Base-by-base conservation (phyloP, 2,888 invertebrate species). In the Metalampra italica region DNA sequence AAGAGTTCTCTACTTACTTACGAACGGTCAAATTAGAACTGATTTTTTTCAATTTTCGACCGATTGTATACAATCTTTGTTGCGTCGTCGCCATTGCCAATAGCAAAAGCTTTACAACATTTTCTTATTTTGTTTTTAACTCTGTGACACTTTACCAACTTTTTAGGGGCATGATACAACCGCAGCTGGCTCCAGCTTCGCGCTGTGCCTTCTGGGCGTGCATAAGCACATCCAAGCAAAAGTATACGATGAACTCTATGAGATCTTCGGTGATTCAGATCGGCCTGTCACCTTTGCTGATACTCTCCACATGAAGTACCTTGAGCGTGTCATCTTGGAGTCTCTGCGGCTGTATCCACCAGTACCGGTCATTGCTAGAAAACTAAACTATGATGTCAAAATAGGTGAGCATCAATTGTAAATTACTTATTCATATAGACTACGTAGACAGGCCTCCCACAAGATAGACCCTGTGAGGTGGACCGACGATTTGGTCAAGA, bases 161-260 rank as follows among this genome's bases (percentile, higher is more conserved):
- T 42, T 43, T 34, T 44, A 89, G 90, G 90, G 90, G 11, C 90
- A 90, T 54, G 90, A 90, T 53, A 90, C 90, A 0, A 90, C 85
- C 0, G 88, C 90, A 9, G 95, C 97, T 32, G 97, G 95, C 0
- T 95, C 96, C 56, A 96, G 95, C 73, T 98, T 97, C 91, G 94
- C 95, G 52, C 88, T 97, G 7, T 95, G 95, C 59, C 90, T 97
- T 66, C 92, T 97, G 70, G 97, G 96, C 4, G 91, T 94, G 40
- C 92, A 97, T 69, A 94, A 94, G 38, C 91, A 95, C 9, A 92
- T 97, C 39, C 97, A 97, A 82, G 90, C 91, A 0, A 93, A 86
- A 62, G 94, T 95, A 0, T 92, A 93, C 63, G 91, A 94, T 52
- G 95, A 96, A 67, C 76, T 95, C 43, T 92, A 94, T 56, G 91